A percentile compares a stretch with the other conserved stretches of the same genome.
Conservation (phyloP, 2,888 invertebrate species). For the Cataglyphis cursor region DNA sequence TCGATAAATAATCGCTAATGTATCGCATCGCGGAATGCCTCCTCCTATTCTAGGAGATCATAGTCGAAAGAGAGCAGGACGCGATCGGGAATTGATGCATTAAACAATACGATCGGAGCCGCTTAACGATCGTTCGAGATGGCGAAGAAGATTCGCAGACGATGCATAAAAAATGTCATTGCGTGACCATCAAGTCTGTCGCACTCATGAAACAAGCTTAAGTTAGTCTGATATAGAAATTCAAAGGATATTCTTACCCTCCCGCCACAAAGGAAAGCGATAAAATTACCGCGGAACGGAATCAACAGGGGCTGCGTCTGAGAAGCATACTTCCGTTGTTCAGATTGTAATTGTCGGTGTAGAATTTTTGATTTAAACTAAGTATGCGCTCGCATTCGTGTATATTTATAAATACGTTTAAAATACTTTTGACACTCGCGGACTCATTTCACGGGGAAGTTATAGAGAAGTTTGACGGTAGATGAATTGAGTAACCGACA, state of each 20-base stretch:
- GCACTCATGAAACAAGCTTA: neutral
- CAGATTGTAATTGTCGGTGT: neutral
- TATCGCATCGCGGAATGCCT: neutral
- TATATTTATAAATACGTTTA: neutral
- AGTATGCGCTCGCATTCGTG: neutral
- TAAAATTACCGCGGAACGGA: neutral
- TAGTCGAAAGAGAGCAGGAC: neutral
- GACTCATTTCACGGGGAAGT: neutral
- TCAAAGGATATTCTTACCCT: neutral
- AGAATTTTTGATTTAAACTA: neutral
- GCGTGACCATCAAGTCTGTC: neutral
- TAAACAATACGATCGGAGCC: neutral
- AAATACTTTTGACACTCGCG: conserved; percentile 4
- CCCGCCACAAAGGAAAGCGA: neutral
- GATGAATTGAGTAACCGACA: conserved; percentile 3
- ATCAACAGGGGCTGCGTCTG: neutral
- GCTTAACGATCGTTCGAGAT: neutral
- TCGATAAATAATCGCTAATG: neutral
- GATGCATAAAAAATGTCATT: neutral
- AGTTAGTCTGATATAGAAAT: neutral
- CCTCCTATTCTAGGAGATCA: neutral
- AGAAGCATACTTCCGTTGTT: conserved; percentile 12
- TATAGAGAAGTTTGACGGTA: conserved; percentile 15
- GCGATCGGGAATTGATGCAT: neutral
- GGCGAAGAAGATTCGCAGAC: neutral